phyloP scores from a whole-genome alignment of 2,888 invertebrate species.

The Pristionchus maxplancki region DNA sequence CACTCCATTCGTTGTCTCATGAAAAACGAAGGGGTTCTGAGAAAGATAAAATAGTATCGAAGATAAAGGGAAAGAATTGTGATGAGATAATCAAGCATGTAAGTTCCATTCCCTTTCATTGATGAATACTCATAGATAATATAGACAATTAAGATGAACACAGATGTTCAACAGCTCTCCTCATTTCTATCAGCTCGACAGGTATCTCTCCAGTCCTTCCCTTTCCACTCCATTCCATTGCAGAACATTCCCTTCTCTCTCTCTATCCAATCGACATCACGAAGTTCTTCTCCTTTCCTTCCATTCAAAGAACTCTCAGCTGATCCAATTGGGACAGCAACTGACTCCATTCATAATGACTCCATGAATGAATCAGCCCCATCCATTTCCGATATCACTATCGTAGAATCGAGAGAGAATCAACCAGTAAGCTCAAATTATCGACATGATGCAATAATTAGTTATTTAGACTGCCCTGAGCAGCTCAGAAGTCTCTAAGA shows the following conservation, averaged over 20 bases:
- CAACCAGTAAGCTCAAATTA: not conserved
- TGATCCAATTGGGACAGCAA: not conserved
- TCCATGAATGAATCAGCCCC: not conserved
- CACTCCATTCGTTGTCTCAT: not conserved
- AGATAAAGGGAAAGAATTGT: not conserved
- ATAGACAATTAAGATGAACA: not conserved
- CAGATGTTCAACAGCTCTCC: not conserved
- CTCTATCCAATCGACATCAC: not conserved
- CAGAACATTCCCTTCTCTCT: not conserved
- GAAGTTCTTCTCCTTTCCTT: not conserved
- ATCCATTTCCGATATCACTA: not conserved
- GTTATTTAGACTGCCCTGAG: not conserved
- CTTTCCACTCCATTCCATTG: not conserved
- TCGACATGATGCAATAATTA: not conserved
- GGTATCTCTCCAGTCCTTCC: not conserved
- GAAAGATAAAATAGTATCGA: not conserved
- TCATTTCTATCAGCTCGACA: not conserved
- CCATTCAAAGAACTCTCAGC: not conserved
- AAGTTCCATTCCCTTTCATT: not conserved
- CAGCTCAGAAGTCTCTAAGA: not conserved
- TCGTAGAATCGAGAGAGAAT: not conserved
- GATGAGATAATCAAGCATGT: slow-evolving; percentile 23
- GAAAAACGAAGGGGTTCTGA: not conserved
- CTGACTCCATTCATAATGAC: too few relatives aligned
- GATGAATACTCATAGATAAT: not conserved